Evolutionary conservation across 2,888 invertebrate species (phyloP), one percentile per base, ranked within the genome.

Genomic region (Caenorhabditis becei): DNA sequence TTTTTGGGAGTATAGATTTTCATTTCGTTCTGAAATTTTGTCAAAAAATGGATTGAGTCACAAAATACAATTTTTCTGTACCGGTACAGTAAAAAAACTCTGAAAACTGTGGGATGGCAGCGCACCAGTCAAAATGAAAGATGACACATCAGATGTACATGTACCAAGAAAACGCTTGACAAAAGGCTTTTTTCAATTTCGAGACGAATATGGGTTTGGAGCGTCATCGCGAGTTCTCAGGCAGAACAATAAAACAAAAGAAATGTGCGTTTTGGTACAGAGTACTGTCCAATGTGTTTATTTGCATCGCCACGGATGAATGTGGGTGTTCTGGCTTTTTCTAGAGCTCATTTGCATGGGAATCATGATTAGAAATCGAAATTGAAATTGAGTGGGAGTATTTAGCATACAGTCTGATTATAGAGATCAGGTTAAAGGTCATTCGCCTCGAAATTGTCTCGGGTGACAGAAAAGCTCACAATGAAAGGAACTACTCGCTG

Each of bases 181-280:
- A 72, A 72, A 53, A 56, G 72, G 26, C 54, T 51, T 65, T 65
- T 65, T 65, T 65, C 72, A 72, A 65, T 74, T 74, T 74, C 59
- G 51, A 56, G 63, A 65, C 49, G 47, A 37, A 54, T 72, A 56
- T 72, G 58, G 16, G 54, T 53, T 63, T 56, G 63, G 32, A 54
- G 67, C 62, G 41, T 63, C 41, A 28, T 16, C 20, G 20, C 20
- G 2, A 28, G 35, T 58, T 49, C 47, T n/a, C 51, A 41, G 7
- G 41, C 11, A 41, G 18, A 51, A 74, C 65, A 74, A 75, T 66
- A 75, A 75, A 75, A 75, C 75, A 75, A 66, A 54, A 66, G 59
- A 54, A 74, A 61, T 66, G 54, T n/a, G 35, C 61, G 37, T 47
- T 62, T 32, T 18, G 4, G 47, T 47, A 18, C 47, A 47, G n/a